A percentile compares a stretch with the other conserved stretches of the same genome.
These are phyloP conservation scores for Hepsetus odoe DNA, from an alignment of 2,113 vertebrate species.

Conservation along the genomic window DNA sequence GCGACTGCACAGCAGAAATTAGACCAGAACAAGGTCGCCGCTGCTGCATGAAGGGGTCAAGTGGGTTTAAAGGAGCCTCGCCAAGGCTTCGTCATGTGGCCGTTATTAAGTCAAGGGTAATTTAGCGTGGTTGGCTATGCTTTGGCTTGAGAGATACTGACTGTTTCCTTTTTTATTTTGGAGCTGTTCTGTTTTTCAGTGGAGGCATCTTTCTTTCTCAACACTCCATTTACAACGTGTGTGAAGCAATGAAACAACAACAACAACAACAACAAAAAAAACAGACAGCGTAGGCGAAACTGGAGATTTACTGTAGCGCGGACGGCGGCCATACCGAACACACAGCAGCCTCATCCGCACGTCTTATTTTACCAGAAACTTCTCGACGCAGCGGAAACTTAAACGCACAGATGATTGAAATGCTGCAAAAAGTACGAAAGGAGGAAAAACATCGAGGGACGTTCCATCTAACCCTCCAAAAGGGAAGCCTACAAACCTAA, in stretches of 20 bases:
- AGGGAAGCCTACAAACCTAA: background rate
- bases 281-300: background rate
- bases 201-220: constrained; percentile 4
- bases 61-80: constrained; percentile 49
- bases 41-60: constrained; percentile 45
- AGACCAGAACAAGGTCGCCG: background rate
- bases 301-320: background rate
- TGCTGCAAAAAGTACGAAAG: background rate
- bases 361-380: background rate
- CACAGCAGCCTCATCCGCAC: background rate
- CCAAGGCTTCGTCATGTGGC: constrained; percentile 47
- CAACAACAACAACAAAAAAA: background rate
- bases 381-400: background rate
- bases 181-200: constrained; percentile 25
- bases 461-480: background rate
- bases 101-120: constrained; percentile 57
- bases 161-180: constrained; percentile 25
- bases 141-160: constrained; percentile 56
- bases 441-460: background rate
- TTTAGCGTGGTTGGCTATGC: constrained; percentile 48
- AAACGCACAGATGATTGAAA: background rate
- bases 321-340: background rate
- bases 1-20: background rate
- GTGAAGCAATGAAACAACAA: constrained; percentile 1
- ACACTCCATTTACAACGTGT: constrained; percentile 11